Conservation (phyloP, 2,113 vertebrate genomes). For the Chloropsis hardwickii region DNA sequence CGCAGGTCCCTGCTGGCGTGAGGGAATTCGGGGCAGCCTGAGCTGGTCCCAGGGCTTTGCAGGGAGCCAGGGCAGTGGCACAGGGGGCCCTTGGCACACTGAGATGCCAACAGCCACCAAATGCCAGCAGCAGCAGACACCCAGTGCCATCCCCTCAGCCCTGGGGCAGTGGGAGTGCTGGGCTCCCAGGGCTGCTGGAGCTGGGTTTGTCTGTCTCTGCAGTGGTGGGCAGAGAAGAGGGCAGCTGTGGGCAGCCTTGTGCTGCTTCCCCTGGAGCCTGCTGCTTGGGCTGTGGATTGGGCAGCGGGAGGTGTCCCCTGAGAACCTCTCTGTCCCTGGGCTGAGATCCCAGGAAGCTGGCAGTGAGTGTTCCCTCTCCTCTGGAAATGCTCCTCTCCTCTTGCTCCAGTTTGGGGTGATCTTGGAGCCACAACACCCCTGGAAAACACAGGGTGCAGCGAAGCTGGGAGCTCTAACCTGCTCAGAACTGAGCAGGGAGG, state of each 20-base stretch:
- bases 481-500: background rate
- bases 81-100: rapidly evolving
- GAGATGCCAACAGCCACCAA: background rate
- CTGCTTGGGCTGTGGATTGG: background rate
- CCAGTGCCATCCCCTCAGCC: rapidly evolving
- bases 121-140: background rate
- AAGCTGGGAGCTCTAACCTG: background rate
- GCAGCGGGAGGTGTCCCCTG: background rate
- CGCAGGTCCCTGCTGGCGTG: background rate
- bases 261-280: background rate
- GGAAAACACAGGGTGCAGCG: background rate
- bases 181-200: rapidly evolving
- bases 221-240: background rate
- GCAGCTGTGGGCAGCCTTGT: background rate
- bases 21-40: background rate
- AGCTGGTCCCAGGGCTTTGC: background rate
- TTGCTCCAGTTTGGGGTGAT: background rate
- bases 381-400: background rate
- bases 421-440: background rate
- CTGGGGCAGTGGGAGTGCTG: background rate
- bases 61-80: background rate
- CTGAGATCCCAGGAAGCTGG: background rate
- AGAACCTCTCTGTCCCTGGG: background rate
- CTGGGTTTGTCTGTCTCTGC: background rate
- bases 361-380: background rate